Conservation (phyloP, 2,888 invertebrate genomes). For the Macropis europaea region DNA sequence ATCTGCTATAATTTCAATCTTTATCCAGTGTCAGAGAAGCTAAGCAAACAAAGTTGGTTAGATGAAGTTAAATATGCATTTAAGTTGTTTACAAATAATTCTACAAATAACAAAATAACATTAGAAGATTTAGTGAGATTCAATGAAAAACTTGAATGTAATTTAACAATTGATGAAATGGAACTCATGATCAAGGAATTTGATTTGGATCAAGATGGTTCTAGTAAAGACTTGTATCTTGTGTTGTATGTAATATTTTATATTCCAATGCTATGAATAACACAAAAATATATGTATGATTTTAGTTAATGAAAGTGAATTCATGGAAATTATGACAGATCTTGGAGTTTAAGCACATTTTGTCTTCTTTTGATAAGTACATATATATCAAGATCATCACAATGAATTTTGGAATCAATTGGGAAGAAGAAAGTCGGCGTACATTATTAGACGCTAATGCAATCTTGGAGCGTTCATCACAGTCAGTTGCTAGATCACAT, state of each 20-base stretch:
- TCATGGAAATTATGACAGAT: slow-evolving; percentile 53
- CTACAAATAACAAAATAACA: slow-evolving; percentile 53
- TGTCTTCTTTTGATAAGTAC: background rate
- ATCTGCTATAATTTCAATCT: background rate
- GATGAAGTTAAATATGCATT: slow-evolving; percentile 67
- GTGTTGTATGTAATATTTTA: background rate
- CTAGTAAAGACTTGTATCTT: slow-evolving; percentile 52
- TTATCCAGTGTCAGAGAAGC: slow-evolving; percentile 59
- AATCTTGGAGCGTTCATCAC: slow-evolving; percentile 83
- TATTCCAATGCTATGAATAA: background rate
- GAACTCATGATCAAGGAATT: slow-evolving; percentile 70
- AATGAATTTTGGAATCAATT: slow-evolving; percentile 77
- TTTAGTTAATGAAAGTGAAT: slow-evolving; percentile 61
- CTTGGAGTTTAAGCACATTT: slow-evolving; percentile 6
- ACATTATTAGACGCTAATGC: slow-evolving; percentile 82
- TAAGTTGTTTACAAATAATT: slow-evolving; percentile 58
- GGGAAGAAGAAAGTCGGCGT: slow-evolving; percentile 83
- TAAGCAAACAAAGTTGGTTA: slow-evolving; percentile 54
- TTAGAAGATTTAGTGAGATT: slow-evolving; percentile 60
- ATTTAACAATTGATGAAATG: slow-evolving; percentile 66
- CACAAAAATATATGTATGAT: slow-evolving; percentile 17
- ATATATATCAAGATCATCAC: slow-evolving; percentile 28
- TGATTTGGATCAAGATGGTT: slow-evolving; percentile 64
- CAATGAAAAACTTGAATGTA: slow-evolving; percentile 51
- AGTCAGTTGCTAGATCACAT: slow-evolving; percentile 86